These are phyloP conservation scores for Nannoperca obscura DNA, from an alignment of 2,797 vertebrate genomes.

Conservation along the genomic window DNA sequence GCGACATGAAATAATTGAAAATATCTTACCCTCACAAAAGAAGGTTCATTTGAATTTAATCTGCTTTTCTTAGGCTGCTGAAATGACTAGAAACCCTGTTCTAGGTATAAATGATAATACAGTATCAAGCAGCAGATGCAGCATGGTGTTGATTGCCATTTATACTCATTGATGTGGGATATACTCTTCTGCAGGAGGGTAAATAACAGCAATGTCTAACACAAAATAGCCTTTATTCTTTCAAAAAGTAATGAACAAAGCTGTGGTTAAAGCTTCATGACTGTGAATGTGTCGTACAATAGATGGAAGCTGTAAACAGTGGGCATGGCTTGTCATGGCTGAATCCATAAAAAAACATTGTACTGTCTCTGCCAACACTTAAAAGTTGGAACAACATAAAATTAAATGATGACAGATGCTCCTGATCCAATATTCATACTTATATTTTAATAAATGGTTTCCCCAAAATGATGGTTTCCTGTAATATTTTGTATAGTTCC, in stretches of 20 bases:
- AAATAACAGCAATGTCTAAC: not conserved
- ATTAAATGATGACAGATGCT: not conserved
- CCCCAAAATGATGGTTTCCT: not conserved
- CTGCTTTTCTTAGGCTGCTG: constrained; percentile 16
- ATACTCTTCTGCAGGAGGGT: not conserved
- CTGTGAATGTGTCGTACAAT: not conserved
- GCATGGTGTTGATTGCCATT: not conserved
- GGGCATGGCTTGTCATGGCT: not conserved
- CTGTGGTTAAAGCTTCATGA: not conserved
- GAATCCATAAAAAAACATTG: not conserved
- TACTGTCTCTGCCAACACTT: not conserved
- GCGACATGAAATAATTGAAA: constrained; percentile 45
- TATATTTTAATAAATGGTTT: not conserved
- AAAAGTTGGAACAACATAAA: not conserved
- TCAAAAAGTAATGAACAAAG: not conserved
- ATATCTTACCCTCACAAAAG: constrained; percentile 18
- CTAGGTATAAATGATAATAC: not conserved
- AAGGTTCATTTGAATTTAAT: constrained; percentile 32
- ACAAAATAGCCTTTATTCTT: not conserved
- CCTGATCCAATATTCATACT: not conserved
- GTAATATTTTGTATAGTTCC: not conserved
- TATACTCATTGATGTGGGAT: not conserved
- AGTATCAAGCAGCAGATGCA: not conserved
- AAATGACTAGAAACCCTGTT: constrained; percentile 7
- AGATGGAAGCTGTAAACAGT: not conserved